Percentiles rank a stretch among this genome's conserved stretches.
Conservation (phyloP, 2,113 vertebrate species). For the Ancistrus triradiatus region DNA sequence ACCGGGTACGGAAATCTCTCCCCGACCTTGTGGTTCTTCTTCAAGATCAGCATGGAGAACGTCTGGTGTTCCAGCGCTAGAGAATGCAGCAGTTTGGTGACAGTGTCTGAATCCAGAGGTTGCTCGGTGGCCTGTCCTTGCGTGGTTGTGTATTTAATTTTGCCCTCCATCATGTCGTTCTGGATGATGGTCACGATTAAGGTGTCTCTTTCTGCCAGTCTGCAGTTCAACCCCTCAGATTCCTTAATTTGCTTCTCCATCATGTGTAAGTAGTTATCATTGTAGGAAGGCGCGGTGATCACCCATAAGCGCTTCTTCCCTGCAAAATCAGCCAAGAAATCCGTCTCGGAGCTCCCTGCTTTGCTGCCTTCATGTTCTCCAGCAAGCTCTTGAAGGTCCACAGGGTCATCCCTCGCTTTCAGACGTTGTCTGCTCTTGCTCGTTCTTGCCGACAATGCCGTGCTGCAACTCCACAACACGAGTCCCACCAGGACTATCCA, state of each 20-base stretch:
- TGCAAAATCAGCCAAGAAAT: conserved; percentile 66
- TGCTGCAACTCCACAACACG: conserved; percentile 53
- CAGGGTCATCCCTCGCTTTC: conserved; percentile 51
- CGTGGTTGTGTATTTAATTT: conserved; percentile 60
- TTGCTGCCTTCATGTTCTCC: conserved; percentile 32
- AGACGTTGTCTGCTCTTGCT: conserved; percentile 33
- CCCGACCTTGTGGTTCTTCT: conserved; percentile 68
- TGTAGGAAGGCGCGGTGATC: conserved; percentile 65
- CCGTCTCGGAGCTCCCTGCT: conserved; percentile 51
- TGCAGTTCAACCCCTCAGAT: conserved; percentile 65
- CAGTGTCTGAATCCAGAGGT: conserved; percentile 63
- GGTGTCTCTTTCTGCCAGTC: conserved; percentile 70
- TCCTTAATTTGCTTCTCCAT: conserved; percentile 75
- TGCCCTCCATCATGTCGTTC: conserved; percentile 74
- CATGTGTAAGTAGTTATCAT: conserved; percentile 69
- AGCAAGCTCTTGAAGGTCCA: conserved; percentile 49
- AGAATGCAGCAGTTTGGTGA: conserved; percentile 65
- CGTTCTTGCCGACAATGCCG: conserved; percentile 31
- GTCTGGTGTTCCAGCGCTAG: conserved; percentile 64
- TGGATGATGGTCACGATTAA: conserved; percentile 70
- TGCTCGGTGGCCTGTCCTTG: conserved; percentile 62
- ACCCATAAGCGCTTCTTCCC: conserved; percentile 73
- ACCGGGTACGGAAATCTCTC: conserved; percentile 75
- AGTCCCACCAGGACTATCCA: conserved; percentile 49
- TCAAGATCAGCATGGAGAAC: conserved; percentile 72